Percentiles rank a stretch among this genome's conserved stretches.
These are phyloP conservation scores for Tachysurus vachellii DNA, from an alignment of 2,113 vertebrate genomes.

Conservation along the genomic window DNA sequence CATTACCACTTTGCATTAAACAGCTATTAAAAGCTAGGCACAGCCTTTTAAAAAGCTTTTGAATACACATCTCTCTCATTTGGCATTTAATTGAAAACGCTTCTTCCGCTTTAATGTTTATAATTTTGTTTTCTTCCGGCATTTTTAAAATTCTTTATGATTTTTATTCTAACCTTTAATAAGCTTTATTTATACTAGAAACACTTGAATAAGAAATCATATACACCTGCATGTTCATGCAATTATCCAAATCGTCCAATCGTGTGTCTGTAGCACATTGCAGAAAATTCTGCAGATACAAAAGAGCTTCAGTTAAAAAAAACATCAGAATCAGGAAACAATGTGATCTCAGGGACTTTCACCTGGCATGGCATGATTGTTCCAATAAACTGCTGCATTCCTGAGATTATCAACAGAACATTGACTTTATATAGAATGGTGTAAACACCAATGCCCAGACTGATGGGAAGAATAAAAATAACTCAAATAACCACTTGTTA, in stretches of 20 bases:
- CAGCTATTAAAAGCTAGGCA: background rate
- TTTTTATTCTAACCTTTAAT: background rate
- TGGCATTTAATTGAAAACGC: background rate
- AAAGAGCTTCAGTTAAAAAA: background rate
- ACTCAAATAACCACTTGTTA: background rate
- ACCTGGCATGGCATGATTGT: background rate
- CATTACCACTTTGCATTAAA: background rate
- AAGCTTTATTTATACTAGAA: background rate
- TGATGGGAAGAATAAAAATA: background rate
- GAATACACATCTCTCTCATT: background rate
- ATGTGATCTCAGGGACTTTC: background rate
- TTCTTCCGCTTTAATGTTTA: background rate
- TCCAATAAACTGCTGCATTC: background rate
- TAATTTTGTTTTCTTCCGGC: background rate
- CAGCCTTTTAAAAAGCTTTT: background rate
- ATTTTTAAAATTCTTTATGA: background rate
- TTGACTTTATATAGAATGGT: background rate
- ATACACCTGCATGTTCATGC: background rate
- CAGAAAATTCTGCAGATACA: background rate
- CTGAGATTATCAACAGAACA: background rate
- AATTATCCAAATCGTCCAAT: background rate
- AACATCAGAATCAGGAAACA: background rate
- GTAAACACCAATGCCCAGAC: background rate
- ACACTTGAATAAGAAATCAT: background rate
- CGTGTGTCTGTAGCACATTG: background rate